A percentile compares a stretch with the other conserved stretches of the same genome.
Evolutionary conservation across 2,888 invertebrate genomes (phyloP).

Genomic region (Caenorhabditis doughertyi): DNA sequence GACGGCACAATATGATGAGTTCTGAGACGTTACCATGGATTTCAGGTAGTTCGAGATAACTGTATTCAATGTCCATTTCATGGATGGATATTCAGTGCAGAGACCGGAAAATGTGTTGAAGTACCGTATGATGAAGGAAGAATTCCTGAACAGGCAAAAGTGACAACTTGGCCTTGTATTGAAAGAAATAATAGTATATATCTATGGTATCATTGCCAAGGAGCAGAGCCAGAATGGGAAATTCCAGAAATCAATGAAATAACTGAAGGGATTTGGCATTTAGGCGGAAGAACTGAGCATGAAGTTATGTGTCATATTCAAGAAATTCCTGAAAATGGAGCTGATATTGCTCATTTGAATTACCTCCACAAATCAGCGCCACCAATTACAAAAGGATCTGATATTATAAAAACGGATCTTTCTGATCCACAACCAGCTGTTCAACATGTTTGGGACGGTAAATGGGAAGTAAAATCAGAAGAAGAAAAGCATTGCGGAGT

Average conservation of each 20-base stretch:
- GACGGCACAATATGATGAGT: neutral
- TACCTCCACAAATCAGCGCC: slow-evolving; percentile 86
- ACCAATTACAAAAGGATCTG: slow-evolving; percentile 59
- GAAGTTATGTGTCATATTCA: slow-evolving; percentile 83
- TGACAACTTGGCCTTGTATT: slow-evolving; percentile 86
- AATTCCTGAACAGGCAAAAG: slow-evolving; percentile 87
- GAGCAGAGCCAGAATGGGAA: slow-evolving; percentile 87
- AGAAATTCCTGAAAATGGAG: slow-evolving; percentile 94
- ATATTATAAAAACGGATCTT: slow-evolving; percentile 73
- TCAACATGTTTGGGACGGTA: slow-evolving; percentile 86
- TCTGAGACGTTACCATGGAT: neutral
- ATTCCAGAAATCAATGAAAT: slow-evolving; percentile 86
- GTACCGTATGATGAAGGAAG: slow-evolving; percentile 87
- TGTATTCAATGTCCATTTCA: slow-evolving; percentile 94
- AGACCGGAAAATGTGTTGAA: slow-evolving; percentile 88
- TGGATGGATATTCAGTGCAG: slow-evolving; percentile 90
- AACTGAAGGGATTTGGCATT: slow-evolving; percentile 86
- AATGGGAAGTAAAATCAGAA: slow-evolving; percentile 85
- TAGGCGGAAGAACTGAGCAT: slow-evolving; percentile 90
- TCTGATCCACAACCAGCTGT: slow-evolving; percentile 68
- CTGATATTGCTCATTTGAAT: slow-evolving; percentile 90
- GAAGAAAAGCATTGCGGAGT: slow-evolving; percentile 86
- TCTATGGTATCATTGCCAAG: slow-evolving; percentile 91
- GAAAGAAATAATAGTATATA: slow-evolving; percentile 90
- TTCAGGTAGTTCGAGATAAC: slow-evolving; percentile 85